Conservation (phyloP, 2,797 vertebrate genomes). For the Lepilemur ruficaudatus region DNA sequence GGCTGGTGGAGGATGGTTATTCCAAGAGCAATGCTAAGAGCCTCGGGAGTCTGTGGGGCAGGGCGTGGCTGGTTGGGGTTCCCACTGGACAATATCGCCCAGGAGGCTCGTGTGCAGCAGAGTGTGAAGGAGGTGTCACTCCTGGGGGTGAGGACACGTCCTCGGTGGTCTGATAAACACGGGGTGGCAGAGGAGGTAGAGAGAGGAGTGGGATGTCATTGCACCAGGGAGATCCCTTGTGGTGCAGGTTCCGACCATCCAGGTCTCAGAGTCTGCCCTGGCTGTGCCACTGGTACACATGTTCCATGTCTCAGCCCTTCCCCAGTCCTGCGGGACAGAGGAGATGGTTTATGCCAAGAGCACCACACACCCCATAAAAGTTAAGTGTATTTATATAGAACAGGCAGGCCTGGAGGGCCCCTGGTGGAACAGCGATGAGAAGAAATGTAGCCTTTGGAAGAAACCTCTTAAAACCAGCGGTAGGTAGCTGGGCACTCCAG, state of each 20-base stretch:
- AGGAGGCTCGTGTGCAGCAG: rapidly evolving
- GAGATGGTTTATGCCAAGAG: not conserved
- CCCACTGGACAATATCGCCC: rapidly evolving
- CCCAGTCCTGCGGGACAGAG: not conserved
- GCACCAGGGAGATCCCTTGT: rapidly evolving
- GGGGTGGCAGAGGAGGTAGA: too few species aligned
- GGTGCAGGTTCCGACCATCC: rapidly evolving
- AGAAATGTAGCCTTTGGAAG: not conserved
- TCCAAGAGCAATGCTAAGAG: not conserved
- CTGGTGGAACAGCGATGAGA: rapidly evolving
- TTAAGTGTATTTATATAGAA: slow-evolving; percentile 44
- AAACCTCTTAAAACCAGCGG: not conserved
- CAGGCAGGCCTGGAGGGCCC: not conserved
- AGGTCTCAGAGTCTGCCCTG: not conserved
- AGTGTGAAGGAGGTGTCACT: not conserved
- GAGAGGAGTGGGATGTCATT: not conserved
- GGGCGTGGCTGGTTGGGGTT: not conserved
- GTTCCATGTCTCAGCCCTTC: not conserved
- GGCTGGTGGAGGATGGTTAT: not conserved
- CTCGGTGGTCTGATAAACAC: rapidly evolving
- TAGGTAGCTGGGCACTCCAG: rapidly evolving
- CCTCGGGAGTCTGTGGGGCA: not conserved
- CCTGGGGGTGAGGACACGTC: not conserved
- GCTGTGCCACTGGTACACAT: rapidly evolving
- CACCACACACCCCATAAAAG: not conserved